Evolutionary conservation across 1,140 invertebrate genomes (phyloP), one percentile per base, ranked within the genome.

Genomic region (Philopotamus ludificatus): DNA sequence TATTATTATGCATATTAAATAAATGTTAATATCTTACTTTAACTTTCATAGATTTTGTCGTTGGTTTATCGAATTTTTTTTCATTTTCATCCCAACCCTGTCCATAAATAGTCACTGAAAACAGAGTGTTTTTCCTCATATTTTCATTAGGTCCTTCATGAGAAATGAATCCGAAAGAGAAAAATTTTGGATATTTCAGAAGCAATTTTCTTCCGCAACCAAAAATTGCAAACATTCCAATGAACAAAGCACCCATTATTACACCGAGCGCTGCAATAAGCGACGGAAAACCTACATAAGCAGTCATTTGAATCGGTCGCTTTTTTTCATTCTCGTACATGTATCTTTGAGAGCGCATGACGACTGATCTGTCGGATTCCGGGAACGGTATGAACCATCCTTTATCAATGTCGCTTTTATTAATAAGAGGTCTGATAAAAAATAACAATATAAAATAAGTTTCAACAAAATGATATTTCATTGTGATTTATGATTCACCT

Each of bases 51-150:
- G 79, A 83, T 73, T 89, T 91, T 57, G 87, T 84, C 1, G 89
- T 87, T 45, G 82, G 74, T 2, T 79, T 76, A 67, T 88, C 86
- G 44, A 87, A 75, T 71, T 88, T 86, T 1, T 82, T 80, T 63
- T 86, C 84, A 47, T 86, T 86, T 62, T 84, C 84, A 0, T 77
- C 78, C 91, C 93, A 97, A 0, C 95, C 95, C 51, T 83, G 75
- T 0, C 88, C 92, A 71, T 87, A 79, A 61, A 95, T 83, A 21
- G 83, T 87, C 64, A 93, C 79, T 8, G 78, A 81, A 71, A 93
- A 93, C 25, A 78, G 76, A 0, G 80, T 75, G 0, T 84, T 83
- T 54, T 90, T 81, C 74, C 89, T 82, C 0, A 75, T 75, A 57
- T 87, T 84, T 54, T 84, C 82, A 4, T 79, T 79, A 12, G 91